Evolutionary conservation across 2,888 invertebrate genomes (phyloP), one percentile per base, ranked within the genome.

Genomic region (Allygus modestus): DNA sequence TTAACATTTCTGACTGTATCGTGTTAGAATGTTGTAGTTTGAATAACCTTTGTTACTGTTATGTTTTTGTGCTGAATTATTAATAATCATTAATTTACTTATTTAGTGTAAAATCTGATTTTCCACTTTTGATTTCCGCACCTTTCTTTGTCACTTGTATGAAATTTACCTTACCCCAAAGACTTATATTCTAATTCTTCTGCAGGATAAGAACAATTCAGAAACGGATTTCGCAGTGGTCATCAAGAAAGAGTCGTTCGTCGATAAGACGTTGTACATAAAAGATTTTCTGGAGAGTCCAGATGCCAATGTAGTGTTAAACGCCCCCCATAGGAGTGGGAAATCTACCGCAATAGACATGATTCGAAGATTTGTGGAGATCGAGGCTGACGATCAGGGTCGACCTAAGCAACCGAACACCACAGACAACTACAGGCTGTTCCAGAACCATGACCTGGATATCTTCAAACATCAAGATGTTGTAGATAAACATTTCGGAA

Each of bases 401-500:
- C 33, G 37, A n/a, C n/a, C 23, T 12, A 20, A 17, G 20, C 20
- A 2, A 11, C 33, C 20, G 11, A 71, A 71, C 41, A 20, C 41
- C 1, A 41, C 71, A 20, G 33, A 41, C 2, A 71, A 71, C 41
- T 71, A 71, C 41, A n/a, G 2, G 0, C 17, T 20, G 41, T 71
- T 71, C 71, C 1, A 41, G 17, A 15, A 71, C 1, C n/a, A 71
- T n/a, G 20, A 37, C 5, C 23, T 71, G n/a, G 41, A 71, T 2
- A 71, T 71, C 5, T 71, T 71, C 41, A 71, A 71, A 71, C 37
- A 71, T 15, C 33, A 71, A 41, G 71, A 37, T 11, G 20, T 71
- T 37, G 33, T 71, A 4, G 41, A 41, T 33, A 41, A 71, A 41
- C 71, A 71, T 20, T 71, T 71, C 71, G 71, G 71, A 0, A 37